phyloP scores from a whole-genome alignment of 2,113 vertebrate species.

The Rallus limicola region DNA sequence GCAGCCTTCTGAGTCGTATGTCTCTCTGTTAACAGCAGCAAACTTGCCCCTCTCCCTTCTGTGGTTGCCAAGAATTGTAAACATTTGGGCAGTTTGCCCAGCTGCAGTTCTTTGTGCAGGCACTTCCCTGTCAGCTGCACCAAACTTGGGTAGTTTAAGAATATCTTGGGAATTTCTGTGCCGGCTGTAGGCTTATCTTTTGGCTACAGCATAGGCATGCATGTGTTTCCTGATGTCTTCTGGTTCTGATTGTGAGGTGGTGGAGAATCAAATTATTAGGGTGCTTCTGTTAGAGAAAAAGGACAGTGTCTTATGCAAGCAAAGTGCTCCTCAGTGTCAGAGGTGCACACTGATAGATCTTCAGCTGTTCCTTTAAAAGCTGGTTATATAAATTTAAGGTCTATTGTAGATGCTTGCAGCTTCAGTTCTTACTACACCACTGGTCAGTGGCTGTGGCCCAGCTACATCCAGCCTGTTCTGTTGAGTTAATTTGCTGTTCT shows the following conservation, averaged over 20 bases:
- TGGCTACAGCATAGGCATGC: not conserved
- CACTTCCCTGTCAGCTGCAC: not conserved
- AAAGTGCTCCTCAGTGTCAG: not conserved
- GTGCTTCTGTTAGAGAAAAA: not conserved
- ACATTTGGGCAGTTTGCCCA: not conserved
- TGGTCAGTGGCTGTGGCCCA: not conserved
- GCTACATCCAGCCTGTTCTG: not conserved
- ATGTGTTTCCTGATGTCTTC: not conserved
- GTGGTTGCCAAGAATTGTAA: not conserved
- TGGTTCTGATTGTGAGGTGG: not conserved
- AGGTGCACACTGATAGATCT: not conserved
- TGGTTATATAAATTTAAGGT: not conserved
- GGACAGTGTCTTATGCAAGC: not conserved
- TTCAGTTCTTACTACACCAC: not conserved
- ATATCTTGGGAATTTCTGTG: not conserved
- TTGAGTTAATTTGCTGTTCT: not conserved
- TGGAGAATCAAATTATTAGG: not conserved
- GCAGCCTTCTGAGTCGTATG: not conserved
- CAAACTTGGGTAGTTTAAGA: not conserved
- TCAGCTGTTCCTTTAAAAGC: not conserved
- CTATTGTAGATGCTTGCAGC: not conserved
- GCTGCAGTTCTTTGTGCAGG: not conserved
- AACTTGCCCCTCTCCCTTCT: not conserved
- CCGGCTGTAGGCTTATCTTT: not conserved
- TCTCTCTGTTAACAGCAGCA: not conserved